Conservation (phyloP, 2,888 invertebrate genomes). For the Ormyrus thymus region DNA sequence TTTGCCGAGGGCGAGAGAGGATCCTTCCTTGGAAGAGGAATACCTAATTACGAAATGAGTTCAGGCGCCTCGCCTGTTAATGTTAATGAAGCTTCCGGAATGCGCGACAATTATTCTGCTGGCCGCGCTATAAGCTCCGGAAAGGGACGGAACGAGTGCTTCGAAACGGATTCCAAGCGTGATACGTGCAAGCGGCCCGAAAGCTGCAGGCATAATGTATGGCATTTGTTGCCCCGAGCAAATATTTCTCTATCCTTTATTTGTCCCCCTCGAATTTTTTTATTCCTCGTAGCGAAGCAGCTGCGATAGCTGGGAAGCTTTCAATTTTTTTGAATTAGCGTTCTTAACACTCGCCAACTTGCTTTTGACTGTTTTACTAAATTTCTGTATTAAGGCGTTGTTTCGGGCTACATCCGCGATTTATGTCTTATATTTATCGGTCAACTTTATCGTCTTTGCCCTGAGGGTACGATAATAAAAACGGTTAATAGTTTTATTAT, state of each 20-base stretch:
- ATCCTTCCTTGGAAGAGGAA: slow-evolving; percentile 46
- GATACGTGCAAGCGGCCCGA: neutral
- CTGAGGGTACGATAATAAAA: slow-evolving; percentile 18
- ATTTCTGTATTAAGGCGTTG: neutral
- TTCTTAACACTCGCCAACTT: neutral
- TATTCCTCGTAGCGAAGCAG: neutral
- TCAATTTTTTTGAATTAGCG: slow-evolving; percentile 31
- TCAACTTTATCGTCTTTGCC: slow-evolving; percentile 1
- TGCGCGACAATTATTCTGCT: slow-evolving; percentile 51
- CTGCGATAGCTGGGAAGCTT: neutral
- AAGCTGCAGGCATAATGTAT: slow-evolving; percentile 13
- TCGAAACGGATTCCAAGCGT: slow-evolving; percentile 29
- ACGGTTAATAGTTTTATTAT: slow-evolving; percentile 25
- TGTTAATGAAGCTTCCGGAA: slow-evolving; percentile 54
- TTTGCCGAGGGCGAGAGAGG: slow-evolving; percentile 4
- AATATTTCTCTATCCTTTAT: slow-evolving; percentile 12
- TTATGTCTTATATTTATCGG: slow-evolving; percentile 24
- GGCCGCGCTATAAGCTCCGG: neutral
- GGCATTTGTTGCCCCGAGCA: slow-evolving; percentile 28
- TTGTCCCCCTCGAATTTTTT: neutral
- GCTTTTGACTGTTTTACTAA: neutral
- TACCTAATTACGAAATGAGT: slow-evolving; percentile 58
- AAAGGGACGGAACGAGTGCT: neutral
- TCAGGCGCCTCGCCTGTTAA: slow-evolving; percentile 46
- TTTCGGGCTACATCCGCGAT: neutral